Percentiles rank a stretch among this genome's conserved stretches.
phyloP scores from a whole-genome alignment of 2,797 vertebrate species.

The Luscinia luscinia region DNA sequence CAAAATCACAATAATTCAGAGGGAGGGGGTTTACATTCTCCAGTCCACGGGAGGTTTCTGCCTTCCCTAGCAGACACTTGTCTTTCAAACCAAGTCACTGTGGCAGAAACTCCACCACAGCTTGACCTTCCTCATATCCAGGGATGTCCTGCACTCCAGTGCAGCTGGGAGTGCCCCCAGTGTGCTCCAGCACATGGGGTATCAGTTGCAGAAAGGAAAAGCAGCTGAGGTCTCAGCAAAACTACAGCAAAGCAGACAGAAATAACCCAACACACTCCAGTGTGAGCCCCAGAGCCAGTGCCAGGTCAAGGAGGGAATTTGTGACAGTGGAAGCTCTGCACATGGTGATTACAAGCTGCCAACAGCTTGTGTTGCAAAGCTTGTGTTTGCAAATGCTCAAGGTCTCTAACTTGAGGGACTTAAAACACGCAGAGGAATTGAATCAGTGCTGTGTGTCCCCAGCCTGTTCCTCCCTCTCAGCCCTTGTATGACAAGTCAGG shows the following conservation, averaged over 20 bases:
- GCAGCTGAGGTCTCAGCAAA: not conserved
- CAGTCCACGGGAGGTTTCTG: too few relatives aligned
- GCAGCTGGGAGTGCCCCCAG: too few relatives aligned
- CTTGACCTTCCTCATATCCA: not conserved
- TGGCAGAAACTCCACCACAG: not conserved
- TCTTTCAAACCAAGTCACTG: rapidly evolving
- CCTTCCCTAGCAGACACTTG: too few relatives aligned
- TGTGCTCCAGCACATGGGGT: rapidly evolving
- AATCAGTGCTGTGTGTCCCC: not conserved
- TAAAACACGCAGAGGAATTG: not conserved
- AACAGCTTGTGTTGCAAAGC: not conserved
- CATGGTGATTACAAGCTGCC: not conserved
- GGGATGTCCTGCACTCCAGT: too few relatives aligned
- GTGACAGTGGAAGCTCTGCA: not conserved
- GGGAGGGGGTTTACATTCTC: too few relatives aligned
- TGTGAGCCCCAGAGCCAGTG: not conserved
- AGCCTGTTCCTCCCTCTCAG: too few relatives aligned
- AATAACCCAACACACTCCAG: not conserved
- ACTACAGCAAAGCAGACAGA: not conserved
- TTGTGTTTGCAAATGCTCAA: not conserved
- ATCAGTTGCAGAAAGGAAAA: not conserved
- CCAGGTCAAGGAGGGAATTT: not conserved
- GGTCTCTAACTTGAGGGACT: not conserved
- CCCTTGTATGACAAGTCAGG: too few relatives aligned
- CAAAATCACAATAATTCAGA: too few relatives aligned